Evolutionary conservation across 2,113 vertebrate species (phyloP), one percentile per base, ranked within the genome.

Genomic region (Dipodomys merriami): DNA sequence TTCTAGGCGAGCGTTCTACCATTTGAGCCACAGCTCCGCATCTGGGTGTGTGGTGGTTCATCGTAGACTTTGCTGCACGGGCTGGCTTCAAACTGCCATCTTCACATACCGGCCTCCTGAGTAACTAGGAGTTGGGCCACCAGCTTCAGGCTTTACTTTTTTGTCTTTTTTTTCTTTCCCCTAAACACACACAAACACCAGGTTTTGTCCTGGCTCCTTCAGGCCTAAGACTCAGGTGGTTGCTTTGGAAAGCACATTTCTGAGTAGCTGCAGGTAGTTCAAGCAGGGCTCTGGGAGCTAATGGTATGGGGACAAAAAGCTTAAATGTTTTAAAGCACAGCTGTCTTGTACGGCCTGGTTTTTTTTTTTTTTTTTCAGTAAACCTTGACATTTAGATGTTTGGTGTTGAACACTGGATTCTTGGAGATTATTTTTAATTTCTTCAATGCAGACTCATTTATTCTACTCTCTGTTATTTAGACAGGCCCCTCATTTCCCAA

Each of bases 201-300:
- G 64, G 62, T 9, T 83, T 81, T 93, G 23, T 69, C 25, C 44
- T 91, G 92, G 53, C 18, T 35, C 1, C 39, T 73, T 83, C 35
- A 79, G 80, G 82, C 91, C 53, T 33, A 10, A 88, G 80, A 84
- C 84, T 96, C 64, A 80, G 35, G 67, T 96, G 68, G 89, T 95
- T 95, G 69, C 83, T 95, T 94, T 94, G 86, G 27, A 86, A 92
- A 76, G 69, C 33, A 82, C 46, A 2, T 95, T 95, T 91, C 72
- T 92, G 44, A 91, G 44, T 92, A 88, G 86, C 76, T 96, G 92
- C 83, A 96, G 77, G 94, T 95, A 89, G 92, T 85, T 95, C 44
- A 68, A 90, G 88, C 30, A 60, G 64, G 94, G 73, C 76, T 78
- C 0, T 94, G 33, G 27, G 69, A 72, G 77, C 46, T 86, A 65